Percentiles rank a stretch among this genome's conserved stretches.
These are phyloP conservation scores for Rhynchotus rufescens DNA, from an alignment of 2,797 vertebrate species.

Conservation along the genomic window DNA sequence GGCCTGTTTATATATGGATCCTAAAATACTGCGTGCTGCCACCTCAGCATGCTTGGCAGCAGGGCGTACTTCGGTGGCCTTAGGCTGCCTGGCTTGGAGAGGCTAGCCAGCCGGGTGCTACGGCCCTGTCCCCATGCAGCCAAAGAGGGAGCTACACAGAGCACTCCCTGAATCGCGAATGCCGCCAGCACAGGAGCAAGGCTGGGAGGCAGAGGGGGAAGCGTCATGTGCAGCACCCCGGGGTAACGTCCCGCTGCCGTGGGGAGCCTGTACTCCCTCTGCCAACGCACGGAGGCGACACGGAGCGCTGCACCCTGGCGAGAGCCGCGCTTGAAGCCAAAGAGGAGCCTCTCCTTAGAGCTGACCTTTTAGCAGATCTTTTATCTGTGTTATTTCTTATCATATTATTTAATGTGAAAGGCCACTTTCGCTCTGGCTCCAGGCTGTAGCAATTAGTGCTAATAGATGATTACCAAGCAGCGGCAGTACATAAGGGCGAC, in stretches of 20 bases:
- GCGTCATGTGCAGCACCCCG: rapidly evolving
- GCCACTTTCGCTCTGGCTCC: not conserved
- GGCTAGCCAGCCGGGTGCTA: too few relatives aligned
- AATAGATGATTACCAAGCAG: slow-evolving; percentile 14
- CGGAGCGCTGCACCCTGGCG: not conserved
- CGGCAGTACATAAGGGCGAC: not conserved
- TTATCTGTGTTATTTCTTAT: not conserved
- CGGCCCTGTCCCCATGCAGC: not conserved
- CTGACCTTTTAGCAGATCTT: not conserved
- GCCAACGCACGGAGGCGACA: not conserved
- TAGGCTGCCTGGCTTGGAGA: not conserved
- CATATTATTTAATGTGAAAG: not conserved
- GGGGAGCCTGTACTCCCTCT: not conserved
- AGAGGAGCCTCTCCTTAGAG: not conserved
- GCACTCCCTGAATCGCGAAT: not conserved
- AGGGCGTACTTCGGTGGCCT: not conserved
- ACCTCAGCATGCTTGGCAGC: not conserved
- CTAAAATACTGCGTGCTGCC: not conserved
- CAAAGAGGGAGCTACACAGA: not conserved
- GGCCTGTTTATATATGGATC: not conserved
- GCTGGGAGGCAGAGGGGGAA: not conserved
- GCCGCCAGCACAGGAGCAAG: not conserved
- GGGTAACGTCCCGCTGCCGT: not conserved
- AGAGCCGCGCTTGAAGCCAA: not conserved
- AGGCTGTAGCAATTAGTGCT: slow-evolving; percentile 21